Evolutionary conservation across 2,888 invertebrate genomes (phyloP).

Genomic region (Apodemia mormo): DNA sequence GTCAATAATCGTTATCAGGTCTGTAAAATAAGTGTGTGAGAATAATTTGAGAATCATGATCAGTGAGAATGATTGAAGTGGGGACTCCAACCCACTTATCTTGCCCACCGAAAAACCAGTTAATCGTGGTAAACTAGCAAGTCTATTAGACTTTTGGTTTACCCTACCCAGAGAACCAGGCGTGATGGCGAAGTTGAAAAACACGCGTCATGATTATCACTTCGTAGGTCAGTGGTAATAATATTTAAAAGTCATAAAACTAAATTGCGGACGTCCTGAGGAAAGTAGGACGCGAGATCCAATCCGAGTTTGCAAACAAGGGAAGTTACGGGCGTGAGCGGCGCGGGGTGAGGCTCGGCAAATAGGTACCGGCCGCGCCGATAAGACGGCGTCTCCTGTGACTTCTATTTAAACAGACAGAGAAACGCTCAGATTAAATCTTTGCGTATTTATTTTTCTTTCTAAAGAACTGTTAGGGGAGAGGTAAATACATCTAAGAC

Average conservation of each 20-base stretch:
- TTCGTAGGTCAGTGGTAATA: slow-evolving; percentile 55
- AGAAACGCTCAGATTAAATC: slow-evolving; percentile 76
- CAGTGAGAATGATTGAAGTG: too few species aligned
- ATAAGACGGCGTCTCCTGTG: slow-evolving; percentile 74
- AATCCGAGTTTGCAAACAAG: slow-evolving; percentile 81
- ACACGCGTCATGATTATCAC: slow-evolving; percentile 41
- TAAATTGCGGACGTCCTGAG: slow-evolving; percentile 74
- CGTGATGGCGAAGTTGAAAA: background rate
- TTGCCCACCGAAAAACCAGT: too few species aligned
- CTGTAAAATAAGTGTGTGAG: too few species aligned
- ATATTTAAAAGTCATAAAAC: slow-evolving; percentile 77
- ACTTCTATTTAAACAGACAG: slow-evolving; percentile 77
- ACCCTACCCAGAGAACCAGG: too few species aligned
- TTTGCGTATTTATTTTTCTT: slow-evolving; percentile 71
- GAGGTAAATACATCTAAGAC: slow-evolving; percentile 60
- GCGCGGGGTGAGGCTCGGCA: slow-evolving; percentile 61
- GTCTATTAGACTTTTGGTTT: too few species aligned
- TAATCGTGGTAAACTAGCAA: too few species aligned
- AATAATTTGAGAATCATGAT: too few species aligned
- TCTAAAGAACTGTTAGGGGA: slow-evolving; percentile 50
- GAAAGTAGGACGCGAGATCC: slow-evolving; percentile 78
- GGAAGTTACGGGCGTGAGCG: slow-evolving; percentile 65
- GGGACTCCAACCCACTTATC: too few species aligned
- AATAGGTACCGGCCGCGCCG: slow-evolving; percentile 70
- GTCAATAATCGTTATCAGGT: too few species aligned